Evolutionary conservation across 1,140 invertebrate species (phyloP), one percentile per base, ranked within the genome.

Genomic region (Drosophila asahinai): DNA sequence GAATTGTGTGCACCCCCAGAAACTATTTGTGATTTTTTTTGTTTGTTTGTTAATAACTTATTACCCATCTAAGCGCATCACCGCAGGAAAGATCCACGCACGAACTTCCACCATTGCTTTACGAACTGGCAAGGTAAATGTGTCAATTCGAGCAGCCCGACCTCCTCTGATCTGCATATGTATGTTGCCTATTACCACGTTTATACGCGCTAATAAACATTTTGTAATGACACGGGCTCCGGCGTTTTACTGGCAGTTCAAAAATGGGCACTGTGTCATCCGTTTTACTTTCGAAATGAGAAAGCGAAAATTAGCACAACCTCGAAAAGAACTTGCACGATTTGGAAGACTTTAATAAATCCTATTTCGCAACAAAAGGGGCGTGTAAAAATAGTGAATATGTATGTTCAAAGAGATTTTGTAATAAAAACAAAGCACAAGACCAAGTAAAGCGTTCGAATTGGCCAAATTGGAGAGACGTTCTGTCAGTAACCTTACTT

Each of bases 1-100:
- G 91, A 87, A 73, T 93, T 49, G 17, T 4, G 54, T 60, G 36
- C 36, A 30, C 14, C 25, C 14, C 25, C 9, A 7, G 19, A 60
- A 27, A 61, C 6, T n/a, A 30, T 12, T 63, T 63, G 63, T 65
- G 58, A 65, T 65, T 62, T 5, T 19, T 38, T 62, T 33, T 25
- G 27, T 12, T 48, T 36, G 33, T 36, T 66, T 66, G n/a, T 67
- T 59, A 59, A 9, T 54, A 62, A 52, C 17, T 62, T 52, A 45
- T 52, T 14, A 67, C 17, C 19, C 8, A 40, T 5, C 15, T 25
- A 14, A 19, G 58, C 63, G 33, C 58, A 66, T 63, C 63, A 25
- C 27, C 30, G 17, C 25, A 25, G 8, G 25, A 27, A 43, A 43
- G 17, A 65, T 22, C 17, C 40, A 17, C 40, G 17, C 58, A 65